phyloP scores from a whole-genome alignment of 2,888 invertebrate species.

The Phania funesta region DNA sequence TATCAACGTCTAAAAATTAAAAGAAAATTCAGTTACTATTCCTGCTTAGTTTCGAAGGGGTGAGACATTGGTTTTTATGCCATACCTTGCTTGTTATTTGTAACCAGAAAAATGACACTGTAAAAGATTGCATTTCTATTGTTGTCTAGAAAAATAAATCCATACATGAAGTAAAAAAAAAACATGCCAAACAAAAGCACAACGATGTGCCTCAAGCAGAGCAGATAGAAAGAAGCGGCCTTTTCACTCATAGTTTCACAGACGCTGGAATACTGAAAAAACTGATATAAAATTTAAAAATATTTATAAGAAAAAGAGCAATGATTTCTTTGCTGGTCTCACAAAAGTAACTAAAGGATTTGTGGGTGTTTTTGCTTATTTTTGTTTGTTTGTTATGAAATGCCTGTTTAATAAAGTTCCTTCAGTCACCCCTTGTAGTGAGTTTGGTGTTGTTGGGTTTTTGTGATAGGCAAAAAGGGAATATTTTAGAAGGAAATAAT shows the following conservation, averaged over 20 bases:
- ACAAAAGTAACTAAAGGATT: too few relatives aligned
- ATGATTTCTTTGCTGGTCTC: neutral
- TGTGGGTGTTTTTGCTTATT: too few relatives aligned
- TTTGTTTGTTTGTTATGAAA: neutral
- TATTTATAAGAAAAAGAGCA: neutral
- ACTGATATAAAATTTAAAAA: conserved; percentile 13
- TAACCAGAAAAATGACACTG: conserved; percentile 33
- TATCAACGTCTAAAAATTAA: neutral
- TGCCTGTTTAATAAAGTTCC: conserved; percentile 38
- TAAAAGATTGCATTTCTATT: neutral
- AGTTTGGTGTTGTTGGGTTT: neutral
- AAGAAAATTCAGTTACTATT: neutral
- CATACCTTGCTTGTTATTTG: neutral
- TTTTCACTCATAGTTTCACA: neutral
- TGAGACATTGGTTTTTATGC: neutral
- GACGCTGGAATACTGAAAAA: neutral
- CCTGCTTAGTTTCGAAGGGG: conserved; percentile 34
- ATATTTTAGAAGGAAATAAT: neutral
- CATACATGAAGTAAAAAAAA: neutral
- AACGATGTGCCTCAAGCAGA: neutral
- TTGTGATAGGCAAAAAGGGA: neutral
- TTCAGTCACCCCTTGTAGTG: conserved; percentile 15
- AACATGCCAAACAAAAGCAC: neutral
- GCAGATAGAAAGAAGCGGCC: too few relatives aligned
- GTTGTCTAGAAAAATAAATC: neutral